Conservation (phyloP, 1,140 invertebrate species). For the Himalopsyche phryganea region DNA sequence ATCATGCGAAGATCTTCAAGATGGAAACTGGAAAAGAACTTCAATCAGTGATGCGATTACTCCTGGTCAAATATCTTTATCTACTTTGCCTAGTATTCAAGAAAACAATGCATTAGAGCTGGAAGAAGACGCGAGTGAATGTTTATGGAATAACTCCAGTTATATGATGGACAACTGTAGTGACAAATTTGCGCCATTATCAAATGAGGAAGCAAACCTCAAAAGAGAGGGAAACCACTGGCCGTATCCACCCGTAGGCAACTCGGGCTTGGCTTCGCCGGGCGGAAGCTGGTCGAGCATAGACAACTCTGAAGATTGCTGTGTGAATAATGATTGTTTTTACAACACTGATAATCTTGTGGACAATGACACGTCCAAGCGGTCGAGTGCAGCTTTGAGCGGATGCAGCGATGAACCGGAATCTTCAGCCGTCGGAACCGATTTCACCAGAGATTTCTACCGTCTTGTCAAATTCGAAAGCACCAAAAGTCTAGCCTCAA, state of each 20-base stretch:
- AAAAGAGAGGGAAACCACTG: constrained; percentile 50
- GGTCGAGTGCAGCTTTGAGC: constrained; percentile 66
- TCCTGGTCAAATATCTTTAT: constrained; percentile 57
- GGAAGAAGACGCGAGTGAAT: constrained; percentile 70
- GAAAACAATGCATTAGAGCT: constrained; percentile 68
- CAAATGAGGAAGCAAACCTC: constrained; percentile 26
- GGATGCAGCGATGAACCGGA: constrained; percentile 62
- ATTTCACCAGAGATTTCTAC: constrained; percentile 75
- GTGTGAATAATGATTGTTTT: constrained; percentile 33
- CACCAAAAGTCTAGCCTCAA: constrained; percentile 73
- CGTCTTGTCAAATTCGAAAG: constrained; percentile 76
- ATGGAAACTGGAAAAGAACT: constrained; percentile 48
- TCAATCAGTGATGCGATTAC: constrained; percentile 50
- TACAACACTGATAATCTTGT: constrained; percentile 32
- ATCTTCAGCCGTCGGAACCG: constrained; percentile 65
- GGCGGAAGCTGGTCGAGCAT: constrained; percentile 63
- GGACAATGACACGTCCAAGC: constrained; percentile 55
- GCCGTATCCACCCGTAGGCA: constrained; percentile 45
- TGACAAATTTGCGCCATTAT: constrained; percentile 49
- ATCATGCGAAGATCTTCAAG: constrained; percentile 63
- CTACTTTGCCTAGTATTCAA: constrained; percentile 66
- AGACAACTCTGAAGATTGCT: constrained; percentile 47
- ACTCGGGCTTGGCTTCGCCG: constrained; percentile 53
- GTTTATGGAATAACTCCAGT: constrained; percentile 66
- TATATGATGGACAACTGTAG: constrained; percentile 55